Evolutionary conservation across 1,140 invertebrate species (phyloP), one percentile per base, ranked within the genome.

Genomic region (Monomorium pharaonis): DNA sequence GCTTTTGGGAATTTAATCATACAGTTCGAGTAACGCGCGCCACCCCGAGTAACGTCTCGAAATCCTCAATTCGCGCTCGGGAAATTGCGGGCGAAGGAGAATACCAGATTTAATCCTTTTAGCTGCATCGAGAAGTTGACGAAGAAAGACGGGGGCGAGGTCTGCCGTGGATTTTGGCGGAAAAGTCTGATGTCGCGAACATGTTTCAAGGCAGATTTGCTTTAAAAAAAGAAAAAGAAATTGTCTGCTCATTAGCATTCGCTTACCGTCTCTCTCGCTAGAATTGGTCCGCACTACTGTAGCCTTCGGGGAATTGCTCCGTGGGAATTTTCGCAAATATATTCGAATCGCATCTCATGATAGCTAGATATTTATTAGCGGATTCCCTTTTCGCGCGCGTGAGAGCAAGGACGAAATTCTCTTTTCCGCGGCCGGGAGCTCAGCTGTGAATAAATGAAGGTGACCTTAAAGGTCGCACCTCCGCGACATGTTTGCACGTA

Each of bases 1-100:
- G 84, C 89, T 90, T 91, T 89, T 91, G 85, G 70, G 86, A 89
- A 92, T 91, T 92, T 91, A 91, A 92, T 92, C 91, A 92, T 92
- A 87, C 81, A 83, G 85, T 90, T 91, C 87, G 87, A 85, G 83
- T 90, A 90, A 90, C 85, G 75, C 65, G 86, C 81, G 58, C 67
- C 78, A 24, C 47, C 80, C 65, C 74, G 33, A 60, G 33, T 42
- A 74, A 37, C 76, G 44, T 47, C 33, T 65, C 33, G 44, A 80
- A 47, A 54, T 33, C 27, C 76, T 85, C 84, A 51, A 69, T 58
- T 67, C 42, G 47, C 27, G 24, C 27, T 60, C 16, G 30, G 21
- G 27, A 56, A 81, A 37, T 85, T 69, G 76, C 75, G 37, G 33
- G 30, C 83, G 37, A 54, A 18, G 14, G 16, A 12, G 30, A 69